Base-by-base conservation (phyloP, 92 coral and sea anemone genomes). In the Nematostella vectensis region DNA sequence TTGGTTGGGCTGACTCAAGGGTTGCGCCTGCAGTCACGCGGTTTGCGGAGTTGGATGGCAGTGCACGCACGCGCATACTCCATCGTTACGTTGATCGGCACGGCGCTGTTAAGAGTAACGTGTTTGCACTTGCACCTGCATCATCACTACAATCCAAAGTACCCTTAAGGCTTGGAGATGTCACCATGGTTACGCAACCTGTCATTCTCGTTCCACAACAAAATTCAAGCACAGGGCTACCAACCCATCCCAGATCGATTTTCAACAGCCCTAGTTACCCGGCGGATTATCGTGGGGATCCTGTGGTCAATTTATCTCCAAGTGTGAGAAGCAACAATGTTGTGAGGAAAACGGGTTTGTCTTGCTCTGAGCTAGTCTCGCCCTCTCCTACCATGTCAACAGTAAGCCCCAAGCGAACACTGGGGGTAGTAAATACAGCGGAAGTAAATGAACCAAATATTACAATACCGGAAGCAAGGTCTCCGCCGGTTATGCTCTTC, bases 401-500 rank as follows among this genome's bases (percentile, higher is more conserved):
- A 33, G 8, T 6, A 33, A 6, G 6, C 53, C 8, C 18, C 44
- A 37, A n/a, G n/a, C 48, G 28, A n/a, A 48, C 25, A 11, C 57
- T n/a, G n/a, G n/a, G n/a, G n/a, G n/a, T n/a, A n/a, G n/a, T n/a
- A n/a, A n/a, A n/a, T n/a, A n/a, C n/a, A n/a, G n/a, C n/a, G n/a
- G n/a, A n/a, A n/a, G n/a, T n/a, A n/a, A n/a, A n/a, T n/a, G n/a
- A n/a, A n/a, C n/a, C n/a, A n/a, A n/a, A n/a, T n/a, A n/a, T n/a
- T 33, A 6, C 8, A 33, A 33, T 33, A 15, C 15, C 40, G 40
- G 71, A 71, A 25, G 71, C 62, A 27, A 45, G 4, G 18, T 45
- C 51, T 17, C 31, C 62, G 23, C 71, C 17, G 6, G 87, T 67
- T 31, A 61, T 66, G 30, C n/a, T 50, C 13, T 72, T 79, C 48